Evolutionary conservation across 1,140 invertebrate genomes (phyloP).

Genomic region (Phortica variegata): DNA sequence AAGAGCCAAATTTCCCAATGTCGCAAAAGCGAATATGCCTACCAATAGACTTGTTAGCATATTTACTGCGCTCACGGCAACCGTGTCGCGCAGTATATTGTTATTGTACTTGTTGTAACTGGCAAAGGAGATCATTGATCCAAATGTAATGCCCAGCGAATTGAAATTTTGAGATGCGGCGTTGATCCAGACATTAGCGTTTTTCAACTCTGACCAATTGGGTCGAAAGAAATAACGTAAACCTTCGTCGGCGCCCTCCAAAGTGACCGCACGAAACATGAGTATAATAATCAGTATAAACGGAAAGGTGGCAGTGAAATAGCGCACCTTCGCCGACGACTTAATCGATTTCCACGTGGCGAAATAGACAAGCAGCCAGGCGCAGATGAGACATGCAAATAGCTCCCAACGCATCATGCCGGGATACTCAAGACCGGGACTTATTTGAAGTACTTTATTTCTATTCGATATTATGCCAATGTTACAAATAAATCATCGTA

Average conservation of each 20-base stretch:
- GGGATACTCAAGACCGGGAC: slow-evolving; percentile 76
- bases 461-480: too few relatives aligned
- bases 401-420: slow-evolving; percentile 82
- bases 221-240: slow-evolving; percentile 84
- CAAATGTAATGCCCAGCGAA: slow-evolving; percentile 87
- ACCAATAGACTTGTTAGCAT: slow-evolving; percentile 80
- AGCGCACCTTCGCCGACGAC: slow-evolving; percentile 79
- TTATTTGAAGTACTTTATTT: slow-evolving; percentile 80
- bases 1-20: slow-evolving; percentile 80
- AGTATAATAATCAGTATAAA: slow-evolving; percentile 81
- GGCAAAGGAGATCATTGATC: slow-evolving; percentile 92
- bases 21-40: slow-evolving; percentile 85
- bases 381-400: slow-evolving; percentile 79
- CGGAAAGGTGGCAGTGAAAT: slow-evolving; percentile 84
- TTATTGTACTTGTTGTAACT: slow-evolving; percentile 93
- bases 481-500: not conserved
- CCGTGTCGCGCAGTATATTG: slow-evolving; percentile 81
- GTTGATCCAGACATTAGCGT: slow-evolving; percentile 86
- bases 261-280: slow-evolving; percentile 73
- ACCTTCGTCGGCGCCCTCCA: slow-evolving; percentile 79
- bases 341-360: slow-evolving; percentile 91
- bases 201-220: slow-evolving; percentile 79
- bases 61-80: slow-evolving; percentile 80
- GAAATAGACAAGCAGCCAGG: slow-evolving; percentile 90
- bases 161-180: slow-evolving; percentile 92